A percentile compares a stretch with the other conserved stretches of the same genome.
Conservation (phyloP, 2,113 vertebrate species). For the Microtus montanus region DNA sequence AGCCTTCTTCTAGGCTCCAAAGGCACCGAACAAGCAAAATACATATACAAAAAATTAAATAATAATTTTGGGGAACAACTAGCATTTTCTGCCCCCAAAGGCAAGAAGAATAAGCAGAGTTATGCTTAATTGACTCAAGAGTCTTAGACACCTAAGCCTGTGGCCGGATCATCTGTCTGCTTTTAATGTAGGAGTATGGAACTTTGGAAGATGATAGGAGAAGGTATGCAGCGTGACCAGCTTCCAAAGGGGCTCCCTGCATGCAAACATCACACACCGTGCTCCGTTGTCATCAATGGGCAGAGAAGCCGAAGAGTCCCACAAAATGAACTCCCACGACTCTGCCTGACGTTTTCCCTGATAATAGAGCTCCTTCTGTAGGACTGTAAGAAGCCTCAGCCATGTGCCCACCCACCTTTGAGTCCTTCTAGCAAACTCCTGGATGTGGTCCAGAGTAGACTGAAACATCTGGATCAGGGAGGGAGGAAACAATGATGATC, state of each 20-base stretch:
- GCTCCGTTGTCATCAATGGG: neutral
- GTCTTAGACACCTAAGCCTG: neutral
- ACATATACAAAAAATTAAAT: neutral
- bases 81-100: neutral
- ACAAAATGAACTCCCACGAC: neutral
- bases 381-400: neutral
- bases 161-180: neutral
- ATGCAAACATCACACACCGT: neutral
- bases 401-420: accelerated
- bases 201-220: neutral
- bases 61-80: neutral
- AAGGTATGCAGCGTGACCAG: neutral
- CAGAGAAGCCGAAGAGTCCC: neutral
- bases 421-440: neutral
- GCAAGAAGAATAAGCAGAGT: neutral
- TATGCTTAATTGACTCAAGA: neutral
- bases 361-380: neutral
- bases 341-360: neutral
- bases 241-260: neutral
- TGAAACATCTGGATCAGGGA: neutral
- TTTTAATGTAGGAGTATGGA: neutral
- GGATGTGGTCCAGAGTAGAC: neutral
- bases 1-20: neutral
- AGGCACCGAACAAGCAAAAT: neutral
- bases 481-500: no score